Percentiles rank a stretch among this genome's conserved stretches.
Conservation (phyloP, 2,113 vertebrate genomes). For the Onychorhynchus coronatus region DNA sequence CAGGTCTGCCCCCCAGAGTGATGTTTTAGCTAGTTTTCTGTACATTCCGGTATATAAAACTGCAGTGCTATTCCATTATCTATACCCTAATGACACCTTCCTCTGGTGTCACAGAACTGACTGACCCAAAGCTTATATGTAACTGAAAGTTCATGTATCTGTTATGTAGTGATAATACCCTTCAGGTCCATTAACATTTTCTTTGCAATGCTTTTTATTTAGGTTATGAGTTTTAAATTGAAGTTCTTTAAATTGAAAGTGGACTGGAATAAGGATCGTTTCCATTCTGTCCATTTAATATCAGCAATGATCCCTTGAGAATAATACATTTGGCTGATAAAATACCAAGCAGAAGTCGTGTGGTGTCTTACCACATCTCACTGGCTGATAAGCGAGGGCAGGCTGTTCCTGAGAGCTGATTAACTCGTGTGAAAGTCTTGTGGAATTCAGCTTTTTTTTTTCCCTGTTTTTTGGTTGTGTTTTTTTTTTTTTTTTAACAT, state of each 20-base stretch:
- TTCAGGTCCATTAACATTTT: background rate
- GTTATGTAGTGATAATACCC: background rate
- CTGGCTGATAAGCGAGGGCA: background rate
- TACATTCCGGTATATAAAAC: background rate
- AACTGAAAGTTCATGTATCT: background rate
- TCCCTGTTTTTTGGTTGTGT: background rate
- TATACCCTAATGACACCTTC: background rate
- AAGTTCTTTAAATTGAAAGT: background rate
- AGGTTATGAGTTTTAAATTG: background rate
- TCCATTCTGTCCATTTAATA: background rate
- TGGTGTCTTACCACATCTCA: background rate
- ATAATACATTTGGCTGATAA: background rate
- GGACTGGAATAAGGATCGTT: background rate
- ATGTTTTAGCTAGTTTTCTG: background rate
- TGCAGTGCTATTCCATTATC: background rate
- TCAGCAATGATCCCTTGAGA: background rate
- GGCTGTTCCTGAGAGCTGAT: background rate
- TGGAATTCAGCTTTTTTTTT: background rate
- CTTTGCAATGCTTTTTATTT: background rate
- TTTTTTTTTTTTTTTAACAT: background rate
- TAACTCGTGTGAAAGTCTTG: background rate
- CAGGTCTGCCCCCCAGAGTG: background rate
- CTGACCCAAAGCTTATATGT: background rate
- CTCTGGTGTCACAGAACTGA: background rate
- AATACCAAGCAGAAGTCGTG: background rate